These are phyloP conservation scores for Oscheius sp. DNA, from an alignment of 2,888 invertebrate species.

Conservation along the genomic window DNA sequence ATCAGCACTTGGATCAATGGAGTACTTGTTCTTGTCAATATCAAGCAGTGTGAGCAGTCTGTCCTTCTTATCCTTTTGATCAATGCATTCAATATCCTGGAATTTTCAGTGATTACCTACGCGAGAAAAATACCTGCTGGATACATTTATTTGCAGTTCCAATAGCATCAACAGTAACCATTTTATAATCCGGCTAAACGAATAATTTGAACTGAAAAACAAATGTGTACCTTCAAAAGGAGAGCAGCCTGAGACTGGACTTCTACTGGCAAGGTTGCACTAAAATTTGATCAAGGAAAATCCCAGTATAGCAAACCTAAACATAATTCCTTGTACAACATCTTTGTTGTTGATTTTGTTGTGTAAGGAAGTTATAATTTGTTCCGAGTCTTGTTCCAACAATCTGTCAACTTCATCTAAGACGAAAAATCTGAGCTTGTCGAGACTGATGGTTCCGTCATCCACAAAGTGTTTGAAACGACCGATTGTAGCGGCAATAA, in stretches of 20 bases:
- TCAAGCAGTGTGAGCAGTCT: slow-evolving; percentile 83
- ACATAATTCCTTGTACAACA: slow-evolving; percentile 17
- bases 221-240: slow-evolving; percentile 82
- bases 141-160: slow-evolving; percentile 94
- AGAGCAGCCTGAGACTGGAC: slow-evolving; percentile 85
- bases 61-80: slow-evolving; percentile 79
- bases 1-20: slow-evolving; percentile 36
- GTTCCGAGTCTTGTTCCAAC: slow-evolving; percentile 91
- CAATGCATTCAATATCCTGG: too few species aligned
- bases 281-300: background rate
- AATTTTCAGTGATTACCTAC: background rate
- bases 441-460: slow-evolving; percentile 7
- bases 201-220: too few species aligned
- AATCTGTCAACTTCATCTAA: slow-evolving; percentile 98
- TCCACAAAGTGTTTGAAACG: slow-evolving; percentile 11
- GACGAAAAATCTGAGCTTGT: slow-evolving; percentile 40
- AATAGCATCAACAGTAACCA: slow-evolving; percentile 88
- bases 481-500: slow-evolving; percentile 51
- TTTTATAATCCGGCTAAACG: slow-evolving; percentile 82
- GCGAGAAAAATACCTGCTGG: slow-evolving; percentile 79
- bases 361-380: background rate
- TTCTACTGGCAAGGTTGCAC: slow-evolving; percentile 82
- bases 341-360: slow-evolving; percentile 9
- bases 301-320: slow-evolving; percentile 10
- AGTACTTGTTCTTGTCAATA: slow-evolving; percentile 49